Evolutionary conservation across 2,888 invertebrate species (phyloP), one percentile per base, ranked within the genome.

Genomic region (Ptychoptera contaminata): DNA sequence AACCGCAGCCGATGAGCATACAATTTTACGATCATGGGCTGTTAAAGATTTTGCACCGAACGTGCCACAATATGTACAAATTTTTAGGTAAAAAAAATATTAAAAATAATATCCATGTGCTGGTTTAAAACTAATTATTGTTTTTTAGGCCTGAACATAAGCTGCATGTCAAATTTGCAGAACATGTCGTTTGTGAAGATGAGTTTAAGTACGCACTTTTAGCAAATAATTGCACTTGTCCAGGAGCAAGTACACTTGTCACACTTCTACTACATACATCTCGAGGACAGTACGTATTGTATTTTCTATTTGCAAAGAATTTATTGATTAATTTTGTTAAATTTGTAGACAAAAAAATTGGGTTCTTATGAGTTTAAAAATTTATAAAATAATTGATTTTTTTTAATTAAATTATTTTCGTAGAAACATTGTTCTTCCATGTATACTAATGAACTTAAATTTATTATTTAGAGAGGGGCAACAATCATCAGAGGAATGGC

Each of bases 181-280:
- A 97, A 63, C 93, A 90, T 65, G 91, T 96, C 12, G 96, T 97
- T 32, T 97, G 97, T 67, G 97, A 97, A 67, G 96, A 97, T 63
- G 97, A 97, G 68, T 94, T 97, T 69, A 97, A 97, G 67, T 97
- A 97, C 64, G 96, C 96, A 16, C 74, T 97, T 47, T 70, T 97
- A 53, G 96, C 97, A 49, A 97, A 97, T 71, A 97, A 97, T 68
- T 97, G 96, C 69, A 87, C 96, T 49, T 94, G 93, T 65, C 96
- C 96, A 0, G 97, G 96, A n/a, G 92, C 93, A 11, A 96, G 96
- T 38, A 96, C 96, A 0, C 74, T 97, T 48, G 93, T 97, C 51
- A 97, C 97, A 2, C 73, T 97, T 1, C 72, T 97, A 40, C 73
- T 97, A 46, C 97, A 97, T 63, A 97, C 97, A 2, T 96, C 96